Evolutionary conservation across 2,888 invertebrate species (phyloP).

Genomic region (Arctia plantaginis): DNA sequence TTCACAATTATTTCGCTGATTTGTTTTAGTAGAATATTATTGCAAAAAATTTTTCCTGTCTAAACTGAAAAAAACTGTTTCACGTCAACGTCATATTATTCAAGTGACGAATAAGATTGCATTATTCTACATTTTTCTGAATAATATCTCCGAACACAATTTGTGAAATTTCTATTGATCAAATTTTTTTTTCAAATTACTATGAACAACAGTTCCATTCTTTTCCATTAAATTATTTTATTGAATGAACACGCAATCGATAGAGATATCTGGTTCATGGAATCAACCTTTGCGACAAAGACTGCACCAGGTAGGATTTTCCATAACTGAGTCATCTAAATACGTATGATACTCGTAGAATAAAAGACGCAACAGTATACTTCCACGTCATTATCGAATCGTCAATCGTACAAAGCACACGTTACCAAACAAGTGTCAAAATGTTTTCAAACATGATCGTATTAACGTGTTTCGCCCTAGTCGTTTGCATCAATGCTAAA

Average conservation of each 20-base stretch:
- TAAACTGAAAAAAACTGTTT: too few relatives aligned
- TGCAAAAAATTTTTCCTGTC: background rate
- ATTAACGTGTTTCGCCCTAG: constrained; percentile 24
- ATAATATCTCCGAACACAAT: too few relatives aligned
- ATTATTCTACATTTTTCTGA: too few relatives aligned
- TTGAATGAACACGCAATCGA: background rate
- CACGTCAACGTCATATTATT: background rate
- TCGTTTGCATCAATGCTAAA: constrained; percentile 30
- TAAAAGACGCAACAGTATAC: constrained; percentile 1
- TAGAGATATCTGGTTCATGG: background rate
- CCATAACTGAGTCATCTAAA: background rate
- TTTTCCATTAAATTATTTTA: background rate
- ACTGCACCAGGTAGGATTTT: background rate
- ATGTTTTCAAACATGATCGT: constrained; percentile 28
- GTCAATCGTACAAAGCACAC: constrained; percentile 4
- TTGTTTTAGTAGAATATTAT: background rate
- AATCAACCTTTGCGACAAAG: background rate
- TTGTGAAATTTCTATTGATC: background rate
- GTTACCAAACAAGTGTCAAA: background rate
- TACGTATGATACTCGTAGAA: constrained; percentile 4
- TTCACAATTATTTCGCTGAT: background rate
- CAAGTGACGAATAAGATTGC: background rate
- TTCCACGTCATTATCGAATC: constrained; percentile 4
- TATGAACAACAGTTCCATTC: background rate
- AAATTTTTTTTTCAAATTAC: background rate